Base-by-base conservation (phyloP, 2,888 invertebrate genomes). In the Chymomyza caudatula region DNA sequence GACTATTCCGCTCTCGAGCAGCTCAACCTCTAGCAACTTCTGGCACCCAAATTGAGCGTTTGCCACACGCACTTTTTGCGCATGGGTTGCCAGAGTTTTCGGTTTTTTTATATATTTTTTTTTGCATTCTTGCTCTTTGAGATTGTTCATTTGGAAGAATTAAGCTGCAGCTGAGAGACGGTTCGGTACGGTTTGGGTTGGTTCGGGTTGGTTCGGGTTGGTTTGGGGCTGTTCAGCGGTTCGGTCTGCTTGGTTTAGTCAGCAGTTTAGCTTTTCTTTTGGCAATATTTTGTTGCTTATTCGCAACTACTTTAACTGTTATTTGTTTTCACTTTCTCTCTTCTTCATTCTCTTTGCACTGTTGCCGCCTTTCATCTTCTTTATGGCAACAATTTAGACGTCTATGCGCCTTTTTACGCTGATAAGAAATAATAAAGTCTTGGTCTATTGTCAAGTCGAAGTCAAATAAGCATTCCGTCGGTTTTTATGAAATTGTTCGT, bases 121-220 rank as follows among this genome's bases (percentile, higher is more conserved):
- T 55, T 44, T 17, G 19, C 20, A 37, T 6, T 49, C 11, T 49
- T 22, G 53, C 43, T 23, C 43, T 65, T 68, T 54, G 67, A 67
- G 69, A 66, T 73, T 72, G 77, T 73, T 85, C 85, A 82, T 70
- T 82, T 73, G 82, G 74, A 85, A 82, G 70, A 82, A 78, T 71
- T 79, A 49, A 65, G 68, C 49, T 56, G 42, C 60, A 25, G 55
- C 62, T 71, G 60, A 44, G 61, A 17, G 60, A 49, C 52, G 53
- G 11, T 43, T 20, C 22, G 53, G 60, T 19, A 56, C 64, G 58
- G 42, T 56, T 70, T 47, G 25, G 60, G 60, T 71, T 56, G 37
- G 53, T 55, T 63, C 23, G 20, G 17, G 60, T 49, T 25, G 42
- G 23, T 49, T 52, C 25, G 19, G 25, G 5, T n/a, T n/a, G 25